Percentiles rank a stretch among this genome's conserved stretches.
Conservation (phyloP, 2,797 vertebrate genomes). For the Agapornis canus region DNA sequence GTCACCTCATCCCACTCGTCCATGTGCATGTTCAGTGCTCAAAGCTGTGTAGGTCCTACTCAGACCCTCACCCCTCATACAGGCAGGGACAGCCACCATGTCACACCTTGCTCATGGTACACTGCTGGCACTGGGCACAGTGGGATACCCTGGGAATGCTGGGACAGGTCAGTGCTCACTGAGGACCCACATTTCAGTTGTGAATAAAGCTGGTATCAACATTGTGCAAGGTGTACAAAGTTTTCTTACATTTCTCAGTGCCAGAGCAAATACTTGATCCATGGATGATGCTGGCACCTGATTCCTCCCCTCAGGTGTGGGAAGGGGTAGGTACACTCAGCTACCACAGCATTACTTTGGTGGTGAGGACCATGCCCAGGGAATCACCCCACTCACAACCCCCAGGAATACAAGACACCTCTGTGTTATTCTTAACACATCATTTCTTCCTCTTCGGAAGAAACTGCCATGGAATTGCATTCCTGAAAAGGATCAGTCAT, state of each 20-base stretch:
- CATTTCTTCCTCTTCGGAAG: not conserved
- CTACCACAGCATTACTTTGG: not conserved
- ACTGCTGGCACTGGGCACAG: not conserved
- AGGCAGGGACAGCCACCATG: not conserved
- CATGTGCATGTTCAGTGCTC: not conserved
- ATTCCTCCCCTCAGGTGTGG: not conserved
- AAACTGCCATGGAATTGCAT: not conserved
- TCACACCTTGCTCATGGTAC: fast-evolving
- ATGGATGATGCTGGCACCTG: not conserved
- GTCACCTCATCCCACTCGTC: not conserved
- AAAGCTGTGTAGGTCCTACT: not conserved
- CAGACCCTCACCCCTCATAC: fast-evolving
- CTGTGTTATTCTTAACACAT: not conserved
- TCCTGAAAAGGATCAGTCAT: not conserved
- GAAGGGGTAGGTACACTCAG: not conserved
- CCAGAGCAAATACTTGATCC: not conserved
- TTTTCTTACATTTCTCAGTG: not conserved
- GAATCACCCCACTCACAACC: not conserved
- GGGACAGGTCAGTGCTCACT: fast-evolving
- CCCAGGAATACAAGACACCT: not conserved
- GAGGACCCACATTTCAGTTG: not conserved
- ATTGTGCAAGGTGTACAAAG: fast-evolving
- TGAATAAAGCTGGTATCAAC: not conserved
- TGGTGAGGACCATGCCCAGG: not conserved
- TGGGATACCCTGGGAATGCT: not conserved